Percentiles rank a stretch among this genome's conserved stretches.
Evolutionary conservation across 2,888 invertebrate genomes (phyloP).

Genomic region (Neuroscelio doddi): DNA sequence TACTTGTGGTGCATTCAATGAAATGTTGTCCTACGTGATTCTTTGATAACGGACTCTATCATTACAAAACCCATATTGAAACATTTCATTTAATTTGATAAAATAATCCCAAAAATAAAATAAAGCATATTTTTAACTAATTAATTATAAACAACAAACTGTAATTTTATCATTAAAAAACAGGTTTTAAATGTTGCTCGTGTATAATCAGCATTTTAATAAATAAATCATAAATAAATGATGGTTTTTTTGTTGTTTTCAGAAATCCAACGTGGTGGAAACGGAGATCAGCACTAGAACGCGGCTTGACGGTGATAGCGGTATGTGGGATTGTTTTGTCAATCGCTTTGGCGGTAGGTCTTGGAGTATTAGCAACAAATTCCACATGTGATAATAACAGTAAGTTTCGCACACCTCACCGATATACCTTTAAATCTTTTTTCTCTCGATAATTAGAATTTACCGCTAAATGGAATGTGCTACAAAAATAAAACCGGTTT

Average conservation of each 20-base stretch:
- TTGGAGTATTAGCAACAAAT: constrained; percentile 64
- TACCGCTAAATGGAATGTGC: constrained; percentile 5
- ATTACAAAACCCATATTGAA: background rate
- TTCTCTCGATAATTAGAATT: constrained; percentile 10
- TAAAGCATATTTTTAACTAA: no score
- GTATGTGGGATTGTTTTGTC: constrained; percentile 78
- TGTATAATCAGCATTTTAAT: no score
- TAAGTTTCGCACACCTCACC: constrained; percentile 40
- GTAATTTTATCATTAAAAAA: background rate
- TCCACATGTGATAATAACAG: constrained; percentile 55
- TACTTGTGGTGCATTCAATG: background rate
- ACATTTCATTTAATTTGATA: no score
- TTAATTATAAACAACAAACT: no score
- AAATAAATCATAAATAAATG: background rate
- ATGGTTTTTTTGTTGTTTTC: constrained; percentile 61
- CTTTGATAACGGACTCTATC: background rate
- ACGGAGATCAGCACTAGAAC: constrained; percentile 82
- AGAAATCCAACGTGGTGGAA: constrained; percentile 90
- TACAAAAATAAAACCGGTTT: constrained; percentile 6
- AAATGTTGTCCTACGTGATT: background rate
- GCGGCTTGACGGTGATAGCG: constrained; percentile 78
- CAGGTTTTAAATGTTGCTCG: no score
- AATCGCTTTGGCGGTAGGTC: constrained; percentile 76
- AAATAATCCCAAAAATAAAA: no score
- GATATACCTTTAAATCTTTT: background rate